A percentile compares a stretch with the other conserved stretches of the same genome.
These are phyloP conservation scores for Mungos mungo DNA, from an alignment of 2,113 vertebrate species.

Conservation along the genomic window DNA sequence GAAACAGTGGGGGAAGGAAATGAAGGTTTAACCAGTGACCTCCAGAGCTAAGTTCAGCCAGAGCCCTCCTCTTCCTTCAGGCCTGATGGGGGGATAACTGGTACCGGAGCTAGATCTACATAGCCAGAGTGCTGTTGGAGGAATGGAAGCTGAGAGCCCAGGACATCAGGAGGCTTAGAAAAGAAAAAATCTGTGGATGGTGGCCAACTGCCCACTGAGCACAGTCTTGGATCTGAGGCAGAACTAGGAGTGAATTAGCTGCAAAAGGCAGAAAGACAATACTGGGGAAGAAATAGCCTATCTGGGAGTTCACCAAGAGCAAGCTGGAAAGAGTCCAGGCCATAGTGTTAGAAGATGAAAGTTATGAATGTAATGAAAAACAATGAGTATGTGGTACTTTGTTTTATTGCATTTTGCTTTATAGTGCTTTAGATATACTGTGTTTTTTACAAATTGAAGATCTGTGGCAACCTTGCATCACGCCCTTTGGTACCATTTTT, in stretches of 20 bases:
- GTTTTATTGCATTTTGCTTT: not conserved
- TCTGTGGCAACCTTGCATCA: not conserved
- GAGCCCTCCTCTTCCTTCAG: not conserved
- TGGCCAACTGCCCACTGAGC: too few relatives aligned
- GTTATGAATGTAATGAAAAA: not conserved
- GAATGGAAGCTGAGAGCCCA: fast-evolving
- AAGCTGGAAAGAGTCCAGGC: not conserved
- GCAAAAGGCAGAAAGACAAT: fast-evolving
- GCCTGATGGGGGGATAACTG: fast-evolving
- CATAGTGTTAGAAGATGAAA: not conserved
- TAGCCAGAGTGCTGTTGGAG: not conserved
- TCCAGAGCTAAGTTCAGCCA: not conserved
- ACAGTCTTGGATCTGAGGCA: not conserved
- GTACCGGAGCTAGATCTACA: not conserved
- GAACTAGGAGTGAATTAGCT: not conserved
- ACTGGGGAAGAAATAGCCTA: fast-evolving
- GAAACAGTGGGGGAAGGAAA: too few relatives aligned
- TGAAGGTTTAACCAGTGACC: not conserved
- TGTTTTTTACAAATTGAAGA: not conserved
- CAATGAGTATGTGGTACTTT: not conserved
- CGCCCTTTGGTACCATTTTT: not conserved
- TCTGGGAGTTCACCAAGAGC: not conserved
- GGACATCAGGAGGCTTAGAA: not conserved
- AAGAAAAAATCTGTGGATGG: not conserved
- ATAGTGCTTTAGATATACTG: not conserved